A percentile compares a stretch with the other conserved stretches of the same genome.
phyloP scores from a whole-genome alignment of 2,113 vertebrate species.

The Pogonocichla stellata region DNA sequence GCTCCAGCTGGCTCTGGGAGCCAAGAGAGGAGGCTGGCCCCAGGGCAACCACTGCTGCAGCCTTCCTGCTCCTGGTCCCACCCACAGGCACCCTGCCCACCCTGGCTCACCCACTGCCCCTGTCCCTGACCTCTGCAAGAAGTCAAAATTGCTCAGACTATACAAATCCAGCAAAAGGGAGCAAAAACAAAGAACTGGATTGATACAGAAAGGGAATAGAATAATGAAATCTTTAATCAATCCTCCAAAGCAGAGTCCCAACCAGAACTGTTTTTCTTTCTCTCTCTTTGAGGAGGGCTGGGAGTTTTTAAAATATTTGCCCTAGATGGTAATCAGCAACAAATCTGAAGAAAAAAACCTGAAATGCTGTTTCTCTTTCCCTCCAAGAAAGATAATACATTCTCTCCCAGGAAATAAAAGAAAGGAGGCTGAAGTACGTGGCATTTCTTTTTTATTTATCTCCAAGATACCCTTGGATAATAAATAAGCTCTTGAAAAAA shows the following conservation, averaged over 20 bases:
- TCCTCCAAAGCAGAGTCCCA: background rate
- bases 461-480: background rate
- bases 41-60: accelerated
- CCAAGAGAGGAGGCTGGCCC: background rate
- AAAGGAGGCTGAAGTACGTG: background rate
- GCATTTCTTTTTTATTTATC: background rate
- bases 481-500: background rate
- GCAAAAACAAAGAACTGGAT: background rate
- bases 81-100: background rate
- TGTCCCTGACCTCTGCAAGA: background rate
- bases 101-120: background rate
- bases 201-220: background rate
- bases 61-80: background rate
- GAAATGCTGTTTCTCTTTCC: background rate
- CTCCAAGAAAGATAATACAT: background rate
- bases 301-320: background rate
- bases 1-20: accelerated
- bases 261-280: background rate
- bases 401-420: background rate
- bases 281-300: background rate
- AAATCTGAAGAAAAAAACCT: background rate
- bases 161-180: background rate
- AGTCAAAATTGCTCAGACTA: background rate
- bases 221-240: background rate
- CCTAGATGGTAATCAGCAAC: background rate